Base-by-base conservation (phyloP, 2,888 invertebrate species). In the Drosophila robusta region DNA sequence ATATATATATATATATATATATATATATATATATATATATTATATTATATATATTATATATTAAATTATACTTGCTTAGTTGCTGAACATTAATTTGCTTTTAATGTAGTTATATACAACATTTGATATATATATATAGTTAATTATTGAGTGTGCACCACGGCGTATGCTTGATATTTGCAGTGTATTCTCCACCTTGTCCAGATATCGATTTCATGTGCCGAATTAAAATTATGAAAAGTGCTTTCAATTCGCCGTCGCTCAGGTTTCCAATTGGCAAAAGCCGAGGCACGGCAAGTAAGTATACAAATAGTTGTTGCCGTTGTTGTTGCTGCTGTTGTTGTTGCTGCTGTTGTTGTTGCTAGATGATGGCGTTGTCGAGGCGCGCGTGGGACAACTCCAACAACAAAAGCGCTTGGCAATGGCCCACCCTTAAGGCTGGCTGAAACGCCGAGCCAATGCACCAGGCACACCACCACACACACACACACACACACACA, bases 381-480 rank as follows among this genome's bases (percentile, higher is more conserved):
- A 34, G 86, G 70, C 78, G 70, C 83, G 79, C 87, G 79, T 79
- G 87, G 83, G 46, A 70, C 73, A 70, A 57, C 56, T 12, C 12
- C 3, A 57, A 18, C 47, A 70, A 16, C 47, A 70, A 34, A 42
- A 49, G 3, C 49, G 7, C 1, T 8, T 29, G 29, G 29, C 29
- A 29, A 8, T 8, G 29, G 29, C 32, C 32, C 32, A 32, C 32
- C 32, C 32, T 32, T 11, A 32, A 11, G 32, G 32, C 32, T 32
- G 32, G 32, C 11, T 11, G 32, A 2, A 32, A 32, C 11, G 11
- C 32, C 32, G 32, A 11, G 32, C 32, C 32, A 32, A 32, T 32
- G 32, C 32, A 11, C 32, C 32, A 32, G 11, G 14, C 32, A 7
- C 7, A 0, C 36, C 18, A 18, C 18, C 2, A 29, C 8, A 29